phyloP scores from a whole-genome alignment of 1,140 invertebrate genomes.

The Stratiolaelaps scimitus region DNA sequence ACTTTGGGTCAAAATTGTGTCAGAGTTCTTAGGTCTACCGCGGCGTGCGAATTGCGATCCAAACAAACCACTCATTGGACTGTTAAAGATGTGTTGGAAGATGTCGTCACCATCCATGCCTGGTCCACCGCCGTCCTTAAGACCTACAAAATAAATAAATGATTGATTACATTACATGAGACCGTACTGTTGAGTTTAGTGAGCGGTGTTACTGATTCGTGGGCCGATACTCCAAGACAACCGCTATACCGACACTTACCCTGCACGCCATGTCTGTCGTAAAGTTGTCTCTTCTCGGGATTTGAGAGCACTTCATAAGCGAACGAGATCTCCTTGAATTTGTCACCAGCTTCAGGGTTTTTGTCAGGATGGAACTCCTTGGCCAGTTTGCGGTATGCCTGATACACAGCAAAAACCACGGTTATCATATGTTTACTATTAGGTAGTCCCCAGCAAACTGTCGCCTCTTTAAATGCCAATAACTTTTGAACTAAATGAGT shows the following conservation, averaged over 20 bases:
- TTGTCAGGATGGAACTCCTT: slow-evolving; percentile 80
- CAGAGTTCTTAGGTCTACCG: slow-evolving; percentile 46
- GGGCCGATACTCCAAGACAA: background rate
- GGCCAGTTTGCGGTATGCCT: slow-evolving; percentile 69
- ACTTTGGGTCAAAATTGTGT: slow-evolving; percentile 38
- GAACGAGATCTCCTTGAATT: slow-evolving; percentile 74
- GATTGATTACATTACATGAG: background rate
- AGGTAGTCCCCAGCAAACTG: too few species aligned
- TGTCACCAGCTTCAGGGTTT: slow-evolving; percentile 59
- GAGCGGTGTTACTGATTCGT: background rate
- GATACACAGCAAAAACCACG: slow-evolving; percentile 32
- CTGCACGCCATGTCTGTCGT: slow-evolving; percentile 63
- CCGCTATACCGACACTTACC: slow-evolving; percentile 40
- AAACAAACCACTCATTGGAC: slow-evolving; percentile 46
- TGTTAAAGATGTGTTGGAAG: slow-evolving; percentile 53
- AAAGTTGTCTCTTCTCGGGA: slow-evolving; percentile 48
- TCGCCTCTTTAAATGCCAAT: too few species aligned
- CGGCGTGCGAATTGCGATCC: slow-evolving; percentile 43
- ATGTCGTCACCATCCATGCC: slow-evolving; percentile 46
- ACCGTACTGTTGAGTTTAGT: too few species aligned
- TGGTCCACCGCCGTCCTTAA: slow-evolving; percentile 42
- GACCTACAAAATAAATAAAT: slow-evolving; percentile 4
- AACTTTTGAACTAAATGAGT: too few species aligned
- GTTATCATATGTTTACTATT: too few species aligned
- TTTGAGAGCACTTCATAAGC: slow-evolving; percentile 70